phyloP scores from a whole-genome alignment of 1,140 invertebrate genomes.

The Caenorhabditis briggsae region DNA sequence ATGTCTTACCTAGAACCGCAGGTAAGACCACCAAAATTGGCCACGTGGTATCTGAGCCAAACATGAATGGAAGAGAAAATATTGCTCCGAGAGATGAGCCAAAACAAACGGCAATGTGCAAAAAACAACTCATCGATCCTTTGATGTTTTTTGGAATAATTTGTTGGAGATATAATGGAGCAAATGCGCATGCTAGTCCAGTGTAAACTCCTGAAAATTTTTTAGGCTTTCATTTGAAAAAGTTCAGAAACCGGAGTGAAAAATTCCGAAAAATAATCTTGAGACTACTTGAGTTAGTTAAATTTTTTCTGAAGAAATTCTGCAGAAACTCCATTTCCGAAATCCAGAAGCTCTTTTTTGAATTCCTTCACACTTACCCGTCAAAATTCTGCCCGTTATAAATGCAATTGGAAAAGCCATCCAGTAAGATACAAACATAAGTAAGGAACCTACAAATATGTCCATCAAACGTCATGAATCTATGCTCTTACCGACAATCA shows the following conservation, averaged over 20 bases:
- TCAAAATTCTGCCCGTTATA: conserved; percentile 41
- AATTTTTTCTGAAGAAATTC: too few species aligned
- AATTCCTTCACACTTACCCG: neutral
- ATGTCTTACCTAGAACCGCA: conserved; percentile 25
- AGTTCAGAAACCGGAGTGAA: too few species aligned
- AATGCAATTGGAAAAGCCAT: conserved; percentile 33
- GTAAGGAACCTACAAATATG: conserved; percentile 22
- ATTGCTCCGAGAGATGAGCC: conserved; percentile 56
- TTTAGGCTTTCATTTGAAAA: too few species aligned
- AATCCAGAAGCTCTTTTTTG: neutral
- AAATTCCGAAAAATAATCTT: too few species aligned
- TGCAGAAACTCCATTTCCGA: too few species aligned
- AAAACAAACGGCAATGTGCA: conserved; percentile 61
- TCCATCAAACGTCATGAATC: neutral
- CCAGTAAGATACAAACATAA: conserved; percentile 34
- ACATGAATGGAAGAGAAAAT: conserved; percentile 61
- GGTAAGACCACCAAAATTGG: conserved; percentile 40
- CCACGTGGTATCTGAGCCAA: conserved; percentile 59
- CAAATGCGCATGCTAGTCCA: conserved; percentile 52
- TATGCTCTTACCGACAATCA: neutral
- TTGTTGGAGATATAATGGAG: conserved; percentile 58
- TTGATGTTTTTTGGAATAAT: conserved; percentile 61
- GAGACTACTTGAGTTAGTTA: too few species aligned
- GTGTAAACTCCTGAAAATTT: conserved; percentile 56
- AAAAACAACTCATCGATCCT: conserved; percentile 58